phyloP scores from a whole-genome alignment of 2,797 vertebrate genomes.

The Acipenser ruthenus region DNA sequence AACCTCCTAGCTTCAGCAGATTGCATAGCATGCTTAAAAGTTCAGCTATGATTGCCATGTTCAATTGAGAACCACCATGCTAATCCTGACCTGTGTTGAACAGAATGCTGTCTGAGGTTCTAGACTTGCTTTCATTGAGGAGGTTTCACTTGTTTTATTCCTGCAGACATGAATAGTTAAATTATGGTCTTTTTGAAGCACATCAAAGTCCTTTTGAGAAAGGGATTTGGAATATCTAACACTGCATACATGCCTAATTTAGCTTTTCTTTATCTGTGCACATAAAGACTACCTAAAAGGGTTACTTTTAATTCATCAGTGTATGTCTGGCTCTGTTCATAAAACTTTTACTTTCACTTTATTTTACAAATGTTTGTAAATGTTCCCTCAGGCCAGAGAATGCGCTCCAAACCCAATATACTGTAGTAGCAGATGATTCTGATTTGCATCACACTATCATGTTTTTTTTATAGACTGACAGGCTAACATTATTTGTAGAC shows the following conservation, averaged over 20 bases:
- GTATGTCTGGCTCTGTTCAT: too few relatives aligned
- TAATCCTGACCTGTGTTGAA: conserved; percentile 21
- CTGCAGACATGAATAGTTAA: conserved; percentile 12
- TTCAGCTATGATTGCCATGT: conserved; percentile 35
- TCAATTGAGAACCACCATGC: conserved; percentile 29
- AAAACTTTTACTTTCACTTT: too few relatives aligned
- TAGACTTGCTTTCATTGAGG: conserved; percentile 14
- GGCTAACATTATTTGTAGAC: too few relatives aligned
- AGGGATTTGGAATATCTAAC: conserved; percentile 12
- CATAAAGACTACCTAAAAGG: conserved; percentile 2
- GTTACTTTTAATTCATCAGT: conserved; percentile 8
- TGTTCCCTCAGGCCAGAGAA: background rate
- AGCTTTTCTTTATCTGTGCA: conserved; percentile 6
- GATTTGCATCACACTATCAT: too few relatives aligned
- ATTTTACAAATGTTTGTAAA: too few relatives aligned
- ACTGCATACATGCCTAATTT: conserved; percentile 11
- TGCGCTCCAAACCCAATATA: too few relatives aligned
- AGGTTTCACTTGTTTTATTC: conserved; percentile 24
- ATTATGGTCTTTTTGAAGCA: conserved; percentile 21
- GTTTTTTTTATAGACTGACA: too few relatives aligned
- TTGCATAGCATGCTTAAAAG: conserved; percentile 19
- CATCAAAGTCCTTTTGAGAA: conserved; percentile 16
- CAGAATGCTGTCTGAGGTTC: conserved; percentile 16
- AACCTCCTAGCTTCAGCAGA: background rate
- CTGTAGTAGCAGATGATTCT: too few relatives aligned